These are phyloP conservation scores for Hypercompe scribonia DNA, from an alignment of 2,888 invertebrate species.

Conservation along the genomic window DNA sequence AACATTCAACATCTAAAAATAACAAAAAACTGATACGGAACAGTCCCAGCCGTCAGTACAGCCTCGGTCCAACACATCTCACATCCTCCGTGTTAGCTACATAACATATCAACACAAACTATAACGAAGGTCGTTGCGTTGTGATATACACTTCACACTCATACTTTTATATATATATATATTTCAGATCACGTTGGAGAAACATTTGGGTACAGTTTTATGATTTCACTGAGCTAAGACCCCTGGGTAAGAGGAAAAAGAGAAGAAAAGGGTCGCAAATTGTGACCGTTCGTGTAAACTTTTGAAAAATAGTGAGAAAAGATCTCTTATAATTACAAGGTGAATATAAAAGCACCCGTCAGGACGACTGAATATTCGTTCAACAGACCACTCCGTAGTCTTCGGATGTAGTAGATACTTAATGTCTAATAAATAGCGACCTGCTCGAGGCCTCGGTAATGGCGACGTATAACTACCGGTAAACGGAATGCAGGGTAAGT, in stretches of 20 bases:
- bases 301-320: constrained; percentile 15
- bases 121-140: constrained; percentile 43
- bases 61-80: constrained; percentile 50
- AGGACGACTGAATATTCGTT: constrained; percentile 54
- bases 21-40: constrained; percentile 9
- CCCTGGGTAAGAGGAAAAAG: neutral
- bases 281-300: neutral
- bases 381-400: constrained; percentile 21
- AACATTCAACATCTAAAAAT: constrained; percentile 16
- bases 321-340: constrained; percentile 50
- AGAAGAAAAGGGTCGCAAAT: neutral
- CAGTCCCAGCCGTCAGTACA: constrained; percentile 28
- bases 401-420: constrained; percentile 17
- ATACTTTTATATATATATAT: constrained; percentile 19
- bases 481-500: neutral
- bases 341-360: constrained; percentile 44
- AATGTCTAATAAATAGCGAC: constrained; percentile 12
- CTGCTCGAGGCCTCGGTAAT: neutral
- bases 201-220: neutral
- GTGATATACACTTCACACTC: constrained; percentile 45
- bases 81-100: constrained; percentile 71
- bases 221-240: neutral
- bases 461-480: neutral
- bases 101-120: constrained; percentile 55
- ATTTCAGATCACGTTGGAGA: constrained; percentile 35